phyloP scores from a whole-genome alignment of 2,888 invertebrate species.

The Diaphora mendica region DNA sequence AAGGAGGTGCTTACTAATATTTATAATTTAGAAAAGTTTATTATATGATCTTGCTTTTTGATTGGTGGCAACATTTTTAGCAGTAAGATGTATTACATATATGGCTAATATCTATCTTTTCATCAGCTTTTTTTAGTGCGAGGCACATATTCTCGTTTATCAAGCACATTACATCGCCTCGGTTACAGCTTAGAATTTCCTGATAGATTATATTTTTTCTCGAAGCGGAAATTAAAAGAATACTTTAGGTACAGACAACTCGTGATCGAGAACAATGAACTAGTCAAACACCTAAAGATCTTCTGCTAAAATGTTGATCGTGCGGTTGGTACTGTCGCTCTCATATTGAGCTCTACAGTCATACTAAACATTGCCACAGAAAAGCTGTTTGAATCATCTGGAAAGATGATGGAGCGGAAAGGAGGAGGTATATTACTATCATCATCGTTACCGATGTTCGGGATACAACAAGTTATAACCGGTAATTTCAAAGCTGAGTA shows the following conservation, averaged over 20 bases:
- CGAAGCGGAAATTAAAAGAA: neutral
- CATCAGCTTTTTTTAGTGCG: neutral
- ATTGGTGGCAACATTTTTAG: too few species aligned
- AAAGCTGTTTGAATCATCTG: neutral
- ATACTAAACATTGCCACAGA: neutral
- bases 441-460: too few species aligned
- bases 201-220: neutral
- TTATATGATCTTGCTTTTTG: too few species aligned
- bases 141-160: neutral
- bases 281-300: too few species aligned
- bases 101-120: neutral
- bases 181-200: neutral
- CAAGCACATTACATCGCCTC: neutral
- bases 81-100: too few species aligned
- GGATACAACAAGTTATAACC: too few species aligned
- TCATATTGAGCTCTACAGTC: too few species aligned
- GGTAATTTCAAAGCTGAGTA: neutral
- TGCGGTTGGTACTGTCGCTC: too few species aligned
- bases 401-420: too few species aligned
- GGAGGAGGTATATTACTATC: neutral
- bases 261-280: neutral
- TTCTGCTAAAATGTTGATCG: too few species aligned
- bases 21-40: too few species aligned
- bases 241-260: neutral
- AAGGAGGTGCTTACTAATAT: too few species aligned